These are phyloP conservation scores for Pectinophora gossypiella DNA, from an alignment of 1,140 invertebrate species.

Conservation along the genomic window DNA sequence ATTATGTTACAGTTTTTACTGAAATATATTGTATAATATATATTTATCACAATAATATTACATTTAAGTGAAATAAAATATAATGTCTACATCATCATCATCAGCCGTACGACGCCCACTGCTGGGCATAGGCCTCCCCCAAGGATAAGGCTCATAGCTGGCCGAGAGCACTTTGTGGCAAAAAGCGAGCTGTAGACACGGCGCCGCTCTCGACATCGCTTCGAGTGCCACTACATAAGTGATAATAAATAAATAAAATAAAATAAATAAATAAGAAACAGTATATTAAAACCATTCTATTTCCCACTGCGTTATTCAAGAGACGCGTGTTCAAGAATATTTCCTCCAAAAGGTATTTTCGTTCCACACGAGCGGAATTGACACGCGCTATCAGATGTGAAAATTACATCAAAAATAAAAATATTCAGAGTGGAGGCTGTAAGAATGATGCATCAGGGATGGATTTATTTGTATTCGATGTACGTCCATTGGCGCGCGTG, in stretches of 20 bases:
- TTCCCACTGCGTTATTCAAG: neutral
- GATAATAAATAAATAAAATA: neutral
- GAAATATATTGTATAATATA: neutral
- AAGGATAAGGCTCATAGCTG: no score
- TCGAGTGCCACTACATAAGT: neutral
- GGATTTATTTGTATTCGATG: slow-evolving; percentile 49
- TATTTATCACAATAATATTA: no score
- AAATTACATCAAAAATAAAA: neutral
- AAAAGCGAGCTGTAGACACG: no score
- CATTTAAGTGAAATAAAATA: no score
- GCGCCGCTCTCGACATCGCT: no score
- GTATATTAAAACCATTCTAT: neutral
- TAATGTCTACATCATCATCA: no score
- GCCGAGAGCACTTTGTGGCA: no score
- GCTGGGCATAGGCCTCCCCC: no score
- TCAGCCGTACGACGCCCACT: no score
- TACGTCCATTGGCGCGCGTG: slow-evolving; percentile 41
- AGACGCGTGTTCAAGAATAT: no score
- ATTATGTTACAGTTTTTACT: neutral
- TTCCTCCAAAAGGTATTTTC: no score
- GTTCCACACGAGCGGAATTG: neutral
- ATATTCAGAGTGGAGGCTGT: neutral
- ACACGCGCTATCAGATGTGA: neutral
- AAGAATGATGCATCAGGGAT: slow-evolving; percentile 15
- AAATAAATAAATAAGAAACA: neutral